phyloP scores from a whole-genome alignment of 2,888 invertebrate species.

The Coleophora deauratella region DNA sequence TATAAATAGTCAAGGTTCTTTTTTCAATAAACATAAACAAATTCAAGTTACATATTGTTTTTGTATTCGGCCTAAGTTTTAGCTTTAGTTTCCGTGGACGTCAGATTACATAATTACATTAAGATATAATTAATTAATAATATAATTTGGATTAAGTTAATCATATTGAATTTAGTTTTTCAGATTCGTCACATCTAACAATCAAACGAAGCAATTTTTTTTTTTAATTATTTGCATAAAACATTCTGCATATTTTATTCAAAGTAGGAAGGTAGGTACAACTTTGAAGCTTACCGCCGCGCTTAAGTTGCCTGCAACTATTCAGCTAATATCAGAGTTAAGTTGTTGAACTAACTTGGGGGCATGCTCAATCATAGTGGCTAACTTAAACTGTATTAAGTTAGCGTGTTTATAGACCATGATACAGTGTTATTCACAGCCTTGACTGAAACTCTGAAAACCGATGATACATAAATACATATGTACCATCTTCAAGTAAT shows the following conservation, averaged over 20 bases:
- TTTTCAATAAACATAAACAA: too few species aligned
- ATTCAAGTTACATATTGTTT: too few species aligned
- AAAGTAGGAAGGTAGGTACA: background rate
- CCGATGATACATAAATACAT: background rate
- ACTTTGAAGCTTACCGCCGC: background rate
- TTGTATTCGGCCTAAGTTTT: too few species aligned
- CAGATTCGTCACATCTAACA: too few species aligned
- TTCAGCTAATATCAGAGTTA: background rate
- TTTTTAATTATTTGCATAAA: background rate
- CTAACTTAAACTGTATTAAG: constrained; percentile 6
- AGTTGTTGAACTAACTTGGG: background rate
- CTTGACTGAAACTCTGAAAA: background rate
- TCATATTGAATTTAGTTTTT: too few species aligned
- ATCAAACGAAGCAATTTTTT: background rate
- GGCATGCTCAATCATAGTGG: constrained; percentile 7
- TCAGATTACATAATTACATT: too few species aligned
- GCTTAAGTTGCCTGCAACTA: background rate
- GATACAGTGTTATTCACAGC: constrained; percentile 6
- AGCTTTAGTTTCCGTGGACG: too few species aligned
- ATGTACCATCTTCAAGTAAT: too few species aligned
- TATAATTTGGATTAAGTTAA: too few species aligned
- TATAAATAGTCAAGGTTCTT: too few species aligned
- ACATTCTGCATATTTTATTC: background rate
- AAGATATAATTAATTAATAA: too few species aligned
- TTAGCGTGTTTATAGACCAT: constrained; percentile 4